A percentile compares a stretch with the other conserved stretches of the same genome.
Conservation (phyloP, 2,888 invertebrate genomes). For the Lithodes maja region DNA sequence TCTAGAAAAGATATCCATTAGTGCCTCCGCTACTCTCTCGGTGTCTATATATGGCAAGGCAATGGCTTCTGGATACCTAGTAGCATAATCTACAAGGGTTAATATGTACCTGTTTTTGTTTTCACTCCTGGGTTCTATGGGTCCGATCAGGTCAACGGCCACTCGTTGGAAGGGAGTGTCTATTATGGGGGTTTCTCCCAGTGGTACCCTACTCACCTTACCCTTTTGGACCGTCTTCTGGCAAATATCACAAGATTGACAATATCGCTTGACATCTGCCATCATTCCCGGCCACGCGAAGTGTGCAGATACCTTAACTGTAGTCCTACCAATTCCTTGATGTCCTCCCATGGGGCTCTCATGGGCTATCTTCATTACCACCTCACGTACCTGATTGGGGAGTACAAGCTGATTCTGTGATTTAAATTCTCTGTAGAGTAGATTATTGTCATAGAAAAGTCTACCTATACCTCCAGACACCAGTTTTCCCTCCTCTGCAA, state of each 20-base stretch:
- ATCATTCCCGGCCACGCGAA: conserved; percentile 10
- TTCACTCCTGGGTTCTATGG: neutral
- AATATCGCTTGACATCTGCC: neutral
- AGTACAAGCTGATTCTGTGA: neutral
- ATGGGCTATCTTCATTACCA: neutral
- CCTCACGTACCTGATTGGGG: neutral
- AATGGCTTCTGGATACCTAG: neutral
- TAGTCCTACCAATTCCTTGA: neutral
- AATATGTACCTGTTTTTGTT: neutral
- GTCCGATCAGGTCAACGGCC: conserved; percentile 26
- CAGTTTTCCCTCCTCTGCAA: neutral
- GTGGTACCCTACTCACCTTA: neutral
- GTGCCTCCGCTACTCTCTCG: neutral
- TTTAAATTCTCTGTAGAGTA: neutral
- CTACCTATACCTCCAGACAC: neutral
- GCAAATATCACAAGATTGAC: conserved; percentile 32
- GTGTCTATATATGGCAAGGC: neutral
- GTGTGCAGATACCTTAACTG: neutral
- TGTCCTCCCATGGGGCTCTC: neutral
- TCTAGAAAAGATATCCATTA: neutral
- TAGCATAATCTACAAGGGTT: too few species aligned
- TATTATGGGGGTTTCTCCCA: neutral
- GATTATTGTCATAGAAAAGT: neutral
- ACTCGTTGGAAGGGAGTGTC: neutral
- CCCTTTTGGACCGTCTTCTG: neutral